Base-by-base conservation (phyloP, 1,140 invertebrate genomes). In the Drosophila saltans region DNA sequence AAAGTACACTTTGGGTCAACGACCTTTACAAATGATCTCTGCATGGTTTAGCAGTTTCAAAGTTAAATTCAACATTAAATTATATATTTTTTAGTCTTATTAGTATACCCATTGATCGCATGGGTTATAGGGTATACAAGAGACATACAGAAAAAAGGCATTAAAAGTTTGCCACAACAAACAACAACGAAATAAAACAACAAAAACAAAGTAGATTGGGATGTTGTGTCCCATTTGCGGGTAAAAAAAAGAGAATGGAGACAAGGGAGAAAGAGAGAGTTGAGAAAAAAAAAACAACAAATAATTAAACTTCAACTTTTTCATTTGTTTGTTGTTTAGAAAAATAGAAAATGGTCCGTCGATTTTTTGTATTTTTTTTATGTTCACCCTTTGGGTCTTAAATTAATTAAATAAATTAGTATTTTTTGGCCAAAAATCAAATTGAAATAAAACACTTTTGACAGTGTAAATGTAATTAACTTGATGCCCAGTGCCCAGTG, bases 381-480 rank as follows among this genome's bases (percentile, higher is more conserved):
- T 71, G 48, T 21, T 57, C 24, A 67, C 66, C 70, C 75, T 78
- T 67, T 30, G 28, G 11, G 72, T 48, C 55, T 45, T 55, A 67
- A 55, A 83, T 77, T 83, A 88, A 88, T 88, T 80, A 83, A 78
- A 88, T 83, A 80, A 88, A 88, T 89, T 86, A 89, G 72, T 89
- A 80, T 86, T 76, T 69, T 69, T 76, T 69, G 67, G 61, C 69
- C 69, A 68, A 68, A 72, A 69, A 65, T 58, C 72, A 80, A 86
- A 75, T 80, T 80, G 77, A 70, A 69, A 78, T 88, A 65, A 66
- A 88, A 83, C 65, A 72, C 80, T 80, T 36, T 80, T 71, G 68
- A 71, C 45, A 80, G 70, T 74, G 74, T 66, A 71, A 10, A n/a
- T 41, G 75, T 78, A 81, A 85, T 85, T 86, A 85, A 81, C 71